Evolutionary conservation across 1,140 invertebrate species (phyloP).

Genomic region (Anastrepha obliqua): DNA sequence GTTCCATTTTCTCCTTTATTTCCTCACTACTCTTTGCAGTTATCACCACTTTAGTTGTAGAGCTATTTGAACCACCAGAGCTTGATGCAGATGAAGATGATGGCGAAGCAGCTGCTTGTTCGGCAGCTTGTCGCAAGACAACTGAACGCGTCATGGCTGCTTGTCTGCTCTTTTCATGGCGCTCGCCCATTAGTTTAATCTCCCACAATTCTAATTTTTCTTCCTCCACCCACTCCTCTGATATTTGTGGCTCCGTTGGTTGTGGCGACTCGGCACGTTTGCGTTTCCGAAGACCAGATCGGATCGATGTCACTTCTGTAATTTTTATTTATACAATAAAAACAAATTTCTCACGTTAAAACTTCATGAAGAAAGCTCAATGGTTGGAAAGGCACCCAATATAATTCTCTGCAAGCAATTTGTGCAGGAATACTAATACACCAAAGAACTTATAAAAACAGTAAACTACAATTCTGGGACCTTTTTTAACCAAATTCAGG

Average conservation of each 20-base stretch:
- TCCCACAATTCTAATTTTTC: conserved; percentile 97
- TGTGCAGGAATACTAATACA: too few species aligned
- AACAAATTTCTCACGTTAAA: too few species aligned
- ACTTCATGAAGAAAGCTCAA: too few species aligned
- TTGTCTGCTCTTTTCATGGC: conserved; percentile 81
- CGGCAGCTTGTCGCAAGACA: conserved; percentile 68
- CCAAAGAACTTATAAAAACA: too few species aligned
- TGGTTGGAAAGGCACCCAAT: too few species aligned
- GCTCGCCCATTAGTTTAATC: conserved; percentile 96
- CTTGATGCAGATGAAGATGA: conserved; percentile 49
- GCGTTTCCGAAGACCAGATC: conserved; percentile 93
- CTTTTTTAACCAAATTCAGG: too few species aligned
- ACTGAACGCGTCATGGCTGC: conserved; percentile 82
- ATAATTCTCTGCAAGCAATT: too few species aligned
- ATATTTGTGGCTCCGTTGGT: conserved; percentile 91
- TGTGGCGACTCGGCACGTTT: conserved; percentile 93
- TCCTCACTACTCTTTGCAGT: conserved; percentile 77
- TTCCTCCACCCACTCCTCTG: conserved; percentile 97
- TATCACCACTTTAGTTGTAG: conserved; percentile 56
- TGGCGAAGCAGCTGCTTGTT: conserved; percentile 58
- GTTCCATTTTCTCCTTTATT: conserved; percentile 93
- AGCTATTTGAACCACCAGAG: conserved; percentile 18
- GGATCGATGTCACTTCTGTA: conserved; percentile 92
- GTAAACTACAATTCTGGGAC: too few species aligned
- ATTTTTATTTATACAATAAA: neutral